These are phyloP conservation scores for Micronycteris hirsuta DNA, from an alignment of 2,113 vertebrate genomes.

Conservation along the genomic window DNA sequence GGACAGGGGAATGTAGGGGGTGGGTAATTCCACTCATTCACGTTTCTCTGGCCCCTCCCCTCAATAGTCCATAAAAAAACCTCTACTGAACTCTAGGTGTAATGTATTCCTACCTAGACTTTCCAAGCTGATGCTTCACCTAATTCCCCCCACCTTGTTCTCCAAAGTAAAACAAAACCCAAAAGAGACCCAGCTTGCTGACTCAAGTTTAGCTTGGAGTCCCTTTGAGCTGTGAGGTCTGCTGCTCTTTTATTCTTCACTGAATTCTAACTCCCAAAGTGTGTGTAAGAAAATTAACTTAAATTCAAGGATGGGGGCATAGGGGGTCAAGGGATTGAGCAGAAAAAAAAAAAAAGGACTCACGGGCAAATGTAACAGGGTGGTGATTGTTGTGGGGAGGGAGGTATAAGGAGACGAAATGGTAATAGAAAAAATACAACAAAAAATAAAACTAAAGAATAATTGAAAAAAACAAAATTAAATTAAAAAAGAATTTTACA, in stretches of 20 bases:
- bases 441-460: too few species aligned
- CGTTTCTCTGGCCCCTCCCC: neutral
- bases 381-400: too few species aligned
- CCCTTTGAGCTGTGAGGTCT: neutral
- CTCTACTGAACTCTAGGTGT: neutral
- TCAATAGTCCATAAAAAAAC: neutral
- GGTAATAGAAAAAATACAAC: too few species aligned
- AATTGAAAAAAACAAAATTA: neutral
- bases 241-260: neutral
- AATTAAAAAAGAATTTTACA: neutral
- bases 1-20: too few species aligned
- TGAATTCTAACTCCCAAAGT: neutral
- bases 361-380: too few species aligned
- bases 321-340: too few species aligned
- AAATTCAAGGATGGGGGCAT: too few species aligned
- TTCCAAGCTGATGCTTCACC: neutral
- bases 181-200: neutral
- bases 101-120: neutral
- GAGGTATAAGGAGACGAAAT: too few species aligned
- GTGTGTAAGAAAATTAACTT: neutral
- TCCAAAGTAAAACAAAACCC: neutral
- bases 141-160: neutral
- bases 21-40: neutral
- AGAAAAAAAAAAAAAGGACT: too few species aligned
- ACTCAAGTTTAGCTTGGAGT: neutral